Conservation (phyloP, 2,888 invertebrate genomes). For the Pachymerium ferrugineum region DNA sequence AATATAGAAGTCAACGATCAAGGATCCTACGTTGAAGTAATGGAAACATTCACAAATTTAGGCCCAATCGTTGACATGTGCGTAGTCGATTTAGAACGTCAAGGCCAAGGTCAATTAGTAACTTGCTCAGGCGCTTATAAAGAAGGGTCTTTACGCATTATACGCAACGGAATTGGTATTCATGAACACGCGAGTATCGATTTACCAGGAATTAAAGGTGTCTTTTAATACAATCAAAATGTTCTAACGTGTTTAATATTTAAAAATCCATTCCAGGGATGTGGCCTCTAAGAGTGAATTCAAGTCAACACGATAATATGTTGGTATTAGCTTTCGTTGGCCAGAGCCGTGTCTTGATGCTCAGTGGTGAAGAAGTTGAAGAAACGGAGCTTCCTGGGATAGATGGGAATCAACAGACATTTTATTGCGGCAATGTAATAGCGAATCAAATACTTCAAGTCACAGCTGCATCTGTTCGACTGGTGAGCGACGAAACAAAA, state of each 20-base stretch:
- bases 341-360: slow-evolving; percentile 74
- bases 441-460: slow-evolving; percentile 69
- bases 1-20: slow-evolving; percentile 76
- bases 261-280: slow-evolving; percentile 55
- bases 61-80: slow-evolving; percentile 98
- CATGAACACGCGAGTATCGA: slow-evolving; percentile 97
- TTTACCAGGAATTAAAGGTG: slow-evolving; percentile 85
- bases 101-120: slow-evolving; percentile 94
- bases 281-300: slow-evolving; percentile 77
- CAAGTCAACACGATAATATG: slow-evolving; percentile 65
- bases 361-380: slow-evolving; percentile 95
- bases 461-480: slow-evolving; percentile 65
- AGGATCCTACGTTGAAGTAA: slow-evolving; percentile 82
- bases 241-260: too few species aligned
- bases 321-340: slow-evolving; percentile 94
- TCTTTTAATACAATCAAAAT: background rate
- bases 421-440: slow-evolving; percentile 86
- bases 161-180: slow-evolving; percentile 97
- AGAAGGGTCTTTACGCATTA: slow-evolving; percentile 93
- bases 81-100: slow-evolving; percentile 90
- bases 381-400: slow-evolving; percentile 93
- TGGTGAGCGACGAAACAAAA: slow-evolving; percentile 64
- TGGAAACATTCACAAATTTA: slow-evolving; percentile 95
- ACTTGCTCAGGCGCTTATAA: slow-evolving; percentile 97
- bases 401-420: slow-evolving; percentile 84